Conservation (phyloP, 37 sponge, comb jelly and placozoan species). For the Aplysina aerophoba region DNA sequence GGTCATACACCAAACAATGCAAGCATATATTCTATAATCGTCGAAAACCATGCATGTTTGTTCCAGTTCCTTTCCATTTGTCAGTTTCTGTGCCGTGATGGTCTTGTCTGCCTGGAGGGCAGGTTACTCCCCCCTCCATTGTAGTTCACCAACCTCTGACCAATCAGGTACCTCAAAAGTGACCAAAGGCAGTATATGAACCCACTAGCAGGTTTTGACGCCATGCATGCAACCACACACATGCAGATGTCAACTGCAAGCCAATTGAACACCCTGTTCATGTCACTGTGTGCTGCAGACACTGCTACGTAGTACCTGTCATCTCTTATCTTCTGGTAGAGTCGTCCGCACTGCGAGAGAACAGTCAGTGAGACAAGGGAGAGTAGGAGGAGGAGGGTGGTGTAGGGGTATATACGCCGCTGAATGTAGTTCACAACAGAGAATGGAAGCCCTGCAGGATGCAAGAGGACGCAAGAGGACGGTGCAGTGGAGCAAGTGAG, state of each 20-base stretch:
- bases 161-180: constrained; percentile 86
- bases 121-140: not conserved
- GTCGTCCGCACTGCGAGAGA: constrained; percentile 47
- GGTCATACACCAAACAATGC: too few species aligned
- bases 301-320: constrained; percentile 73
- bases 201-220: too few species aligned
- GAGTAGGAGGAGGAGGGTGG: constrained; percentile 48
- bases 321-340: constrained; percentile 83
- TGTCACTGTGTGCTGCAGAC: too few species aligned
- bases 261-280: too few species aligned
- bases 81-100: not conserved
- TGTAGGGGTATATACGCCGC: constrained; percentile 63
- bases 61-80: not conserved
- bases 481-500: not conserved
- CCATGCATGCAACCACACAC: not conserved
- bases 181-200: too few species aligned
- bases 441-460: constrained; percentile 50
- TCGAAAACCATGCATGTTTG: too few species aligned
- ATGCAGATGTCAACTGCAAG: too few species aligned
- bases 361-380: constrained; percentile 27
- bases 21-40: too few species aligned
- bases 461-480: constrained; percentile 9
- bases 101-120: not conserved
- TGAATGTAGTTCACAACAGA: constrained; percentile 43
- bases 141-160: constrained; percentile 85